Conservation (phyloP, 2,797 vertebrate species). For the Furcifer pardalis region DNA sequence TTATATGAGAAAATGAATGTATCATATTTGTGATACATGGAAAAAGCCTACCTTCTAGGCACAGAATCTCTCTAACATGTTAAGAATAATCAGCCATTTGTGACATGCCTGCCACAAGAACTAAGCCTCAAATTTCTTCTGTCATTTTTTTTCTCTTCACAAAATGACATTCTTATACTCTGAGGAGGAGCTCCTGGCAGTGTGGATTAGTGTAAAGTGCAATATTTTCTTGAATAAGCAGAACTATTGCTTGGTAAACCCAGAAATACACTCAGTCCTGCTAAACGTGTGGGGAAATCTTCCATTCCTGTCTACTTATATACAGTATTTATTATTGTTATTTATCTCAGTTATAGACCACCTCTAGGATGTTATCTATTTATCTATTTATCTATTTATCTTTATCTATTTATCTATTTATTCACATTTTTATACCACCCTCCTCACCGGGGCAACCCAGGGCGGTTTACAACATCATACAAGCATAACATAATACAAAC, state of each 20-base stretch:
- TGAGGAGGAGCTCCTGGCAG: conserved; percentile 1
- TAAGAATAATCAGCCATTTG: neutral
- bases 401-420: too few relatives aligned
- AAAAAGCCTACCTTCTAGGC: conserved; percentile 27
- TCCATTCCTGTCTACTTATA: neutral
- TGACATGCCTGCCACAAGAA: conserved; percentile 10
- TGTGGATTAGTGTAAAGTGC: neutral
- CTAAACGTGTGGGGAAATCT: neutral
- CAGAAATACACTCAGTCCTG: neutral
- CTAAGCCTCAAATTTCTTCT: conserved; percentile 29
- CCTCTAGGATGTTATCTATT: too few relatives aligned
- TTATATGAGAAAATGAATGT: conserved; percentile 24
- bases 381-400: too few relatives aligned
- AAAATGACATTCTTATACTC: conserved; percentile 14
- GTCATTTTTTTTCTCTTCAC: neutral
- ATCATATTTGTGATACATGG: conserved; percentile 12
- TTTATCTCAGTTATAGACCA: too few relatives aligned
- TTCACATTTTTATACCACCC: too few relatives aligned
- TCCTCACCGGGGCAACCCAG: too few relatives aligned
- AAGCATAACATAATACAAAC: too few relatives aligned
- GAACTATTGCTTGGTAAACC: neutral
- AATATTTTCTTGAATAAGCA: conserved; percentile 24
- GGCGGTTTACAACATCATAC: too few relatives aligned
- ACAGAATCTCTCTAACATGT: neutral
- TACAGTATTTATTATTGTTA: too few relatives aligned